Evolutionary conservation across 2,797 vertebrate species (phyloP), one percentile per base, ranked within the genome.

Genomic region (Schizopygopsis malacanthus): DNA sequence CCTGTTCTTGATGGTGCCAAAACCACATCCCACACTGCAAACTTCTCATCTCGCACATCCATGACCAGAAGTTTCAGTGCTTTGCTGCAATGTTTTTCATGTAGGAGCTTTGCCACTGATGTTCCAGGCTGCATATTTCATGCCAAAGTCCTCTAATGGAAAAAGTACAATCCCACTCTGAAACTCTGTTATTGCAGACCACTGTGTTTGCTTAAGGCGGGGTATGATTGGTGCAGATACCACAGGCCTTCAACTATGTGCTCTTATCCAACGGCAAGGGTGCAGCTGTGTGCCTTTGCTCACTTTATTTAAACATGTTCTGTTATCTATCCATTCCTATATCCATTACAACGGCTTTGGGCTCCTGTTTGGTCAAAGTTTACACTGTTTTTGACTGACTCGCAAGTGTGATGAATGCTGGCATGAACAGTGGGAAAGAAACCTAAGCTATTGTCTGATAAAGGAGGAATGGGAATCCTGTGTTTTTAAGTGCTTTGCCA

Each of bases 31-130:
- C 89, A 90, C 87, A 83, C 59, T 65, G 52, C 89, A 92, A 86
- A 89, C 89, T 87, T 87, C 82, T 81, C 83, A 83, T 88, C 84
- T 91, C 80, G 33, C 33, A 87, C 89, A 84, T 91, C 91, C 91
- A 90, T 92, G 88, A 85, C 90, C 86, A 89, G 39, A 70, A 79
- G 83, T 76, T 88, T 87, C 71, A 80, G 70, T 85, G 79, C 84
- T 82, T 87, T 89, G 82, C 45, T 88, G 84, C 86, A 92, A 87
- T 89, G 88, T 90, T 93, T 94, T 93, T 90, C 90, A 89, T 90
- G 77, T 88, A 90, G 88, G 89, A 91, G 92, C 88, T 76, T 84
- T 85, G 70, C 85, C 85, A 88, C 90, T 91, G 84, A 90, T 90
- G 87, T 85, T 83, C 54, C 65, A 82, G 85, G 85, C 82, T 89